Conservation (phyloP, 2,113 vertebrate genomes). For the Tichodroma muraria region DNA sequence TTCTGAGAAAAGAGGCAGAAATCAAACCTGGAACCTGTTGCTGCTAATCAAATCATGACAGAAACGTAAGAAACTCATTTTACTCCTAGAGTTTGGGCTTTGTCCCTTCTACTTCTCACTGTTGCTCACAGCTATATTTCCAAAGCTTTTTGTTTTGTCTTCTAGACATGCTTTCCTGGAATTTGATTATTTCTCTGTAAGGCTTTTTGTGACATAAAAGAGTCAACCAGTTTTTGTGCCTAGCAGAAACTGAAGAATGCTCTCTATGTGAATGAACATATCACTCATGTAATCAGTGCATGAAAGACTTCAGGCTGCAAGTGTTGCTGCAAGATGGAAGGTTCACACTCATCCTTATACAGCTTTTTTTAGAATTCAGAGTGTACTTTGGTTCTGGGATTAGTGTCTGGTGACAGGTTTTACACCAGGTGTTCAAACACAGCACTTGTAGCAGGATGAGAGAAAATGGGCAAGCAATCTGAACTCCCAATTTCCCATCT, state of each 20-base stretch:
- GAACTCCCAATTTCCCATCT: not conserved
- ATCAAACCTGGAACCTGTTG: not conserved
- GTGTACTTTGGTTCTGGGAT: not conserved
- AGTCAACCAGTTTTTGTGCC: not conserved
- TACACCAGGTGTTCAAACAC: not conserved
- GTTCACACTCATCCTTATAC: not conserved
- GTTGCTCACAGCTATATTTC: not conserved
- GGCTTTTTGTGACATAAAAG: not conserved
- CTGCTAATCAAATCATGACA: not conserved
- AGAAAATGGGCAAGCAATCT: not conserved
- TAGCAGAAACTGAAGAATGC: not conserved
- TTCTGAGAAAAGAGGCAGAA: not conserved
- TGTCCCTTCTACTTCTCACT: not conserved
- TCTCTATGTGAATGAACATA: not conserved
- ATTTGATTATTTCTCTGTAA: not conserved
- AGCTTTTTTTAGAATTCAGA: not conserved
- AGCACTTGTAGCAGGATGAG: not conserved
- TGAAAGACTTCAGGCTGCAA: not conserved
- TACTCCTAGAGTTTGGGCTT: not conserved
- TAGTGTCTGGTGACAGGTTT: not conserved
- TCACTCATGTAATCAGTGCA: not conserved
- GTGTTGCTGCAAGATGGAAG: not conserved
- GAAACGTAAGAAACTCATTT: not conserved
- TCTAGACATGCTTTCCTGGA: not conserved
- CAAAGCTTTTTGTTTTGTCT: not conserved